Conservation (phyloP, 2,113 vertebrate species). For the Myotis brandtii region DNA sequence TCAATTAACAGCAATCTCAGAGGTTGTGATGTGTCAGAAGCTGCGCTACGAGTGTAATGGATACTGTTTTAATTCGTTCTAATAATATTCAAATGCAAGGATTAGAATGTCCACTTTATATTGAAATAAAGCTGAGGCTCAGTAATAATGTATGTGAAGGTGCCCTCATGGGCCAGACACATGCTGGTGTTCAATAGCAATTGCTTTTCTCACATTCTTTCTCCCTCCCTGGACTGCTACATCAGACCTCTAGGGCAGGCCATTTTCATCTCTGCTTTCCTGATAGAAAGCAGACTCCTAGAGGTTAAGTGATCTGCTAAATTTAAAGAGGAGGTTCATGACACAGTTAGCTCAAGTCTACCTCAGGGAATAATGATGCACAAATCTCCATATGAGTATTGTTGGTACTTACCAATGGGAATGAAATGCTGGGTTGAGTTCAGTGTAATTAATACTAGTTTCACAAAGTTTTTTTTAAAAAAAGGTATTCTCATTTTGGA, state of each 20-base stretch:
- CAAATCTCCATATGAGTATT: not conserved
- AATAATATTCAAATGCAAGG: not conserved
- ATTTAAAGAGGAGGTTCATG: not conserved
- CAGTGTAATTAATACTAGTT: not conserved
- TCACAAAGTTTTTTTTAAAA: not conserved
- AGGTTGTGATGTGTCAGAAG: not conserved
- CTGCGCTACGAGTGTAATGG: not conserved
- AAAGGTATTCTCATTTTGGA: not conserved
- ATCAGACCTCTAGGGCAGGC: not conserved
- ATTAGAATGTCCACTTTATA: not conserved
- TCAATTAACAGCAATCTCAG: not conserved
- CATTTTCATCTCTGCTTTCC: not conserved
- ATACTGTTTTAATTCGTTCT: not conserved
- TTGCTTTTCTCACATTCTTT: not conserved
- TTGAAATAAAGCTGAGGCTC: not conserved
- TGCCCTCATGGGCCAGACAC: accelerated
- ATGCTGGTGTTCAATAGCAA: not conserved
- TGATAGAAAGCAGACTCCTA: not conserved
- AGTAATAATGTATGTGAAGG: not conserved
- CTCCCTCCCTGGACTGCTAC: not conserved
- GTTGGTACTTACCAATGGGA: not conserved
- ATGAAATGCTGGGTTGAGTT: not conserved
- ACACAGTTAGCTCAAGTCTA: not conserved
- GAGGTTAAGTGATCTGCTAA: not conserved
- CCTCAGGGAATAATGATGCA: not conserved